Evolutionary conservation across 1,140 invertebrate genomes (phyloP).

Genomic region (Oryzaephilus surinamensis): DNA sequence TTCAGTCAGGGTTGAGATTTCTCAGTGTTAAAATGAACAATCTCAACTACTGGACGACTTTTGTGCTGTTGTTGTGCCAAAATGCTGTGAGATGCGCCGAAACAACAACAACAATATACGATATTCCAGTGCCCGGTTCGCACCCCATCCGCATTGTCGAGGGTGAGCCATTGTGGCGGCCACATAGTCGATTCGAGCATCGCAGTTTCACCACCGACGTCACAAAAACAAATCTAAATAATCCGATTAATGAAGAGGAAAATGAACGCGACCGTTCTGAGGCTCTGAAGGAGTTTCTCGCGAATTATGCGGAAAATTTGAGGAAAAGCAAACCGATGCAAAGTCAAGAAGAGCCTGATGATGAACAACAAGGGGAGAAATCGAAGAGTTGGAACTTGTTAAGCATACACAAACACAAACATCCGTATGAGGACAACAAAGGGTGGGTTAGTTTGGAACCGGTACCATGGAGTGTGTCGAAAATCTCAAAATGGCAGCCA

Average conservation of each 20-base stretch:
- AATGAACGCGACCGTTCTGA: no score
- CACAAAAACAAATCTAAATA: constrained; percentile 10
- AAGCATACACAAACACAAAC: constrained; percentile 42
- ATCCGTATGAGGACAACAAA: constrained; percentile 54
- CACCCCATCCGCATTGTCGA: constrained; percentile 44
- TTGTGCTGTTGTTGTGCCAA: no score
- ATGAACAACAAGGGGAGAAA: constrained; percentile 34
- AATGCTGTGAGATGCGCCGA: not conserved
- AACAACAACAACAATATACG: constrained; percentile 26
- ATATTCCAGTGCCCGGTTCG: constrained; percentile 42
- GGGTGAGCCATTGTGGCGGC: constrained; percentile 28
- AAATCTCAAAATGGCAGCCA: constrained; percentile 66
- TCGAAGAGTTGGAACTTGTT: constrained; percentile 40
- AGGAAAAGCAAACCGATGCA: constrained; percentile 32
- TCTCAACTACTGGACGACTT: no score
- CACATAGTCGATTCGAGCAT: constrained; percentile 9
- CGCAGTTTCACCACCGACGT: constrained; percentile 6
- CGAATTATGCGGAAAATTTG: constrained; percentile 47
- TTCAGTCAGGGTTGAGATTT: constrained; percentile 18
- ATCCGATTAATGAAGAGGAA: constrained; percentile 9
- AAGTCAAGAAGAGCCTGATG: constrained; percentile 38
- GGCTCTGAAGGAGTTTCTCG: constrained; percentile 46
- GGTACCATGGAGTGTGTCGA: constrained; percentile 66
- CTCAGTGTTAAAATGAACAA: constrained; percentile 14
- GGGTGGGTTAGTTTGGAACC: constrained; percentile 69